A percentile compares a stretch with the other conserved stretches of the same genome.
phyloP scores from a whole-genome alignment of 2,113 vertebrate species.

The Psittacus erithacus region DNA sequence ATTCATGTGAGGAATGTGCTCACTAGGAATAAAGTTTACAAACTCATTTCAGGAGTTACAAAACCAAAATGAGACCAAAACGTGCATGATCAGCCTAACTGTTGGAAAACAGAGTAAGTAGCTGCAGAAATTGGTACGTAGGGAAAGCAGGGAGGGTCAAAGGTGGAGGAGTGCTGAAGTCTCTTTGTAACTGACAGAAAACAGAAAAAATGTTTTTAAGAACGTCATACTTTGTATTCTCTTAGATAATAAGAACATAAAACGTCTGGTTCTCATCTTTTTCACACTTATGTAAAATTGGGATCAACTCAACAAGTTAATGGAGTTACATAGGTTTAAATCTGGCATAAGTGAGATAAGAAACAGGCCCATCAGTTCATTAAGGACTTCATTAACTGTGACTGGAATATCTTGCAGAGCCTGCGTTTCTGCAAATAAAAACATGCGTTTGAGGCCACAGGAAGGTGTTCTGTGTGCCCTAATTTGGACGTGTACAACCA shows the following conservation, averaged over 20 bases:
- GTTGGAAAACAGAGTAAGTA: background rate
- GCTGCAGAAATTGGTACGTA: background rate
- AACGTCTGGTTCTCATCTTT: conserved; percentile 56
- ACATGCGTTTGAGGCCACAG: background rate
- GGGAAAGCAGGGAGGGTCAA: conserved; percentile 7
- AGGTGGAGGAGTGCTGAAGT: background rate
- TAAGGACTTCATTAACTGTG: conserved; percentile 62
- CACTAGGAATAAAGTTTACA: conserved; percentile 11
- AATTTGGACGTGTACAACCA: background rate
- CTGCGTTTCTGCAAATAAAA: conserved; percentile 44
- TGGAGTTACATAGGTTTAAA: conserved; percentile 65
- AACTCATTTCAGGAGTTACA: background rate
- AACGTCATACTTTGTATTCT: conserved; percentile 4
- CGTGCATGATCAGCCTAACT: background rate
- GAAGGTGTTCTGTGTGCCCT: background rate
- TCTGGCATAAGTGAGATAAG: conserved; percentile 60
- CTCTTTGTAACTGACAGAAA: conserved; percentile 21
- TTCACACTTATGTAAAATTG: conserved; percentile 66
- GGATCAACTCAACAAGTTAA: conserved; percentile 63
- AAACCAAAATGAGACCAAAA: conserved; percentile 15
- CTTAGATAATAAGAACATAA: conserved; percentile 47
- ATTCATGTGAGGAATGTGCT: conserved; percentile 20
- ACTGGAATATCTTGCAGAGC: conserved; percentile 10
- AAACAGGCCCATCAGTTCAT: conserved; percentile 45
- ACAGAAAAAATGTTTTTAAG: conserved; percentile 17